Evolutionary conservation across 2,797 vertebrate genomes (phyloP).

Genomic region (Gambusia yucatana): DNA sequence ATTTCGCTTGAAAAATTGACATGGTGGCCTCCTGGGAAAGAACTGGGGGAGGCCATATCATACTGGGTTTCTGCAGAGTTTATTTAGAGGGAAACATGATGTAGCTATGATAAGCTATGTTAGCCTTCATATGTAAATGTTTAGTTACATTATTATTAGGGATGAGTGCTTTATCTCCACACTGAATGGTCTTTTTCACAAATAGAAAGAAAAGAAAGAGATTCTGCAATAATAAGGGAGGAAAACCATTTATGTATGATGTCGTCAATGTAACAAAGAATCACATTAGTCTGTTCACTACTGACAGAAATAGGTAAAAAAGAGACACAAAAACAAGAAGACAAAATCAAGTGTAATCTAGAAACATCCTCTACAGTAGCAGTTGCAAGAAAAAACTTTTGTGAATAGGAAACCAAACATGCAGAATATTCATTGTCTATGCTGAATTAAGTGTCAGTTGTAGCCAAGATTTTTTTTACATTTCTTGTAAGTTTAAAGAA

Average conservation of each 20-base stretch:
- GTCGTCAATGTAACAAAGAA: not conserved
- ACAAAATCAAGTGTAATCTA: not conserved
- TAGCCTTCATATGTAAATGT: not conserved
- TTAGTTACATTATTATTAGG: not conserved
- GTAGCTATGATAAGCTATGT: not conserved
- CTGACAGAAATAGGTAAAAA: not conserved
- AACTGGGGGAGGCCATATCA: slow-evolving; percentile 53
- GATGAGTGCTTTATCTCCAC: not conserved
- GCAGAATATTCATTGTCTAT: not conserved
- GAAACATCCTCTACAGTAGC: not conserved
- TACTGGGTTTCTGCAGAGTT: slow-evolving; percentile 41
- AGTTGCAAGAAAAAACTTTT: not conserved
- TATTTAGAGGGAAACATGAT: not conserved
- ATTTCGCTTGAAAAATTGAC: slow-evolving; percentile 68
- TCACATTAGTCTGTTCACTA: not conserved
- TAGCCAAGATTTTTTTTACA: not conserved
- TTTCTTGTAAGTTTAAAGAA: not conserved
- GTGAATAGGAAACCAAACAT: not conserved
- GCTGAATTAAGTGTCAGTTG: not conserved
- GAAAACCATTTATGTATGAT: not conserved
- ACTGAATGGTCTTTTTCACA: not conserved
- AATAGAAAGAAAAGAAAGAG: not conserved
- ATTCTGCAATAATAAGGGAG: not conserved
- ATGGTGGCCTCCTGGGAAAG: slow-evolving; percentile 63
- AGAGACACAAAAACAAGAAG: not conserved